Percentiles rank a stretch among this genome's conserved stretches.
Conservation (phyloP, 1,140 invertebrate genomes). For the Hyles vespertilio region DNA sequence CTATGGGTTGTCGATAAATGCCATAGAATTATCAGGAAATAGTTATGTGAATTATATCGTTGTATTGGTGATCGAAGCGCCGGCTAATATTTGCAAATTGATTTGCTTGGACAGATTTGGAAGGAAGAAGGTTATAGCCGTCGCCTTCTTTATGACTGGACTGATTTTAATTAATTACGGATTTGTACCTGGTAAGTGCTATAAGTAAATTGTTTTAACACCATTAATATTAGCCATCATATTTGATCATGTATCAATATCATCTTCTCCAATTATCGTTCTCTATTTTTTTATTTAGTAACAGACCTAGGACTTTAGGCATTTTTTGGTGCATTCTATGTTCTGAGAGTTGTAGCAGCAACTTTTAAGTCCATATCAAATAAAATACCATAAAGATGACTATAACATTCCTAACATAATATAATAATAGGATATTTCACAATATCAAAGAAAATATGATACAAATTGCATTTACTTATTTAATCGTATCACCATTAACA, state of each 20-base stretch:
- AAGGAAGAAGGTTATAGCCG: slow-evolving; percentile 77
- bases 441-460: no score
- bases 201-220: background rate
- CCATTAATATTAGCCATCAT: background rate
- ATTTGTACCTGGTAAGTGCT: slow-evolving; percentile 59
- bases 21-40: slow-evolving; percentile 80
- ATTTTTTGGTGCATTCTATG: background rate
- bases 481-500: no score
- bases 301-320: no score
- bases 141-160: slow-evolving; percentile 78
- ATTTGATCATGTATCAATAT: no score
- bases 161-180: slow-evolving; percentile 62
- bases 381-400: no score
- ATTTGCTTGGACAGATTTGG: slow-evolving; percentile 80
- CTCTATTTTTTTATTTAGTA: background rate
- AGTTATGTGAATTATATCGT: slow-evolving; percentile 79
- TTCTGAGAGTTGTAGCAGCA: no score
- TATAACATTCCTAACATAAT: no score
- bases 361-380: no score
- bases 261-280: background rate
- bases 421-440: no score
- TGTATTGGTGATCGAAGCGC: slow-evolving; percentile 77
- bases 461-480: no score
- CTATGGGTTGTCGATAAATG: slow-evolving; percentile 86
- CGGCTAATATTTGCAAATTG: slow-evolving; percentile 79